phyloP scores from a whole-genome alignment of 37 sponge, comb jelly and placozoan genomes.

The Diacarnus erythraeanus region DNA sequence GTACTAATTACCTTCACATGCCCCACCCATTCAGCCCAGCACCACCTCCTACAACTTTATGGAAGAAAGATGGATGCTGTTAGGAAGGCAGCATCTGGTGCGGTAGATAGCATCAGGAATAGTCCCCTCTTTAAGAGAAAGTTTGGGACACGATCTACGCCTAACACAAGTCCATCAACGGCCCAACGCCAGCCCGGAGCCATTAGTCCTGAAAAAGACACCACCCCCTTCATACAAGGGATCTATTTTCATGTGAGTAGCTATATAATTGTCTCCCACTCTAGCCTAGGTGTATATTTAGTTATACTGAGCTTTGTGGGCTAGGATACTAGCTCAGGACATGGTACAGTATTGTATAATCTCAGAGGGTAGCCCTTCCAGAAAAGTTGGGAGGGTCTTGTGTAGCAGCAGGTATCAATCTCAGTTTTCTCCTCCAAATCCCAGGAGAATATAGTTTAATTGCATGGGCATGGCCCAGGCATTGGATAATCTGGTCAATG shows the following conservation, averaged over 20 bases:
- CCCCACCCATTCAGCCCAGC: too few species aligned
- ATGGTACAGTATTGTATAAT: not conserved
- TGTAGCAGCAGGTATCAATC: too few species aligned
- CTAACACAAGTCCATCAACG: not conserved
- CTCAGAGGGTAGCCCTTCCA: too few species aligned
- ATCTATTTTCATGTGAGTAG: conserved; percentile 58
- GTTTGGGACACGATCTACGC: conserved; percentile 37
- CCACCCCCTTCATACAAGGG: conserved; percentile 85
- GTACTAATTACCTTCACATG: too few species aligned
- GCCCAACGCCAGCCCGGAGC: conserved; percentile 1
- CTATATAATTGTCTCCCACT: not conserved
- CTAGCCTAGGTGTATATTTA: too few species aligned
- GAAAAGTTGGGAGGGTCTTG: too few species aligned
- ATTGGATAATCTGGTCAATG: too few species aligned
- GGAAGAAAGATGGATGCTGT: conserved; percentile 63
- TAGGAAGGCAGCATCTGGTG: conserved; percentile 62
- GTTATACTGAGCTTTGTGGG: too few species aligned
- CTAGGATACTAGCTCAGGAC: too few species aligned
- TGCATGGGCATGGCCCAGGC: too few species aligned
- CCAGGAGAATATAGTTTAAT: too few species aligned
- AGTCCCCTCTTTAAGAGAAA: conserved; percentile 75
- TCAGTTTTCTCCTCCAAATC: too few species aligned
- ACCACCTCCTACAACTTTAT: not conserved
- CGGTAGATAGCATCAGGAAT: conserved; percentile 66
- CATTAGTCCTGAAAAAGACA: conserved; percentile 61